Base-by-base conservation (phyloP, 2,888 invertebrate species). In the Scaptomyza parva region DNA sequence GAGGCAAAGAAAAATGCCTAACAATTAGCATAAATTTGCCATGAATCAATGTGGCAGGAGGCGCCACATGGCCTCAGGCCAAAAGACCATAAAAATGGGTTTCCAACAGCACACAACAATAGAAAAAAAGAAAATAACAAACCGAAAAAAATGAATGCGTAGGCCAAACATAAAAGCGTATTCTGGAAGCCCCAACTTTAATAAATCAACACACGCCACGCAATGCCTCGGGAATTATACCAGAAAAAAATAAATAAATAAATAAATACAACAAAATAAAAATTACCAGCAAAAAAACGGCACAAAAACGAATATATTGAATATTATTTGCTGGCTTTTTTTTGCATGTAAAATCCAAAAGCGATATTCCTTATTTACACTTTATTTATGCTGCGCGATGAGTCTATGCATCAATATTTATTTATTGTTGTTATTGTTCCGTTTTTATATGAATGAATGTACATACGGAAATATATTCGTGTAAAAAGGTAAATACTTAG, bases 1-100 rank as follows among this genome's bases (percentile, higher is more conserved):
- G 8, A 0, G 37, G 20, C 47, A 59, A 55, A 45, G 52, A 59
- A 78, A 66, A 78, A 66, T 72, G 65, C 62, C 48, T 43, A 43
- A 62, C 86, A 86, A 82, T 82, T 82, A 83, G 86, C 88, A 82
- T 82, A 88, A 86, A 70, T 68, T 83, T 63, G 70, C 70, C 40
- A 70, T 76, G 73, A 80, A 80, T 79, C 80, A 80, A 86, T 70
- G 80, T 69, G 62, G 26, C 28, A 24, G 30, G 3, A 54, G 33
- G 30, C 37, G 40, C 44, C 53, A 53, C 58, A 52, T 59, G 43
- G 37, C 48, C 30, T 8, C n/a, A 22, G 20, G 51, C 26, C 26
- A 12, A 18, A 37, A 51, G 57, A 11, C 54, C 54, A 71, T 62
- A 68, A 67, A 63, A 62, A 40, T 58, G 60, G 44, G 44, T 48